Evolutionary conservation across 2,113 vertebrate genomes (phyloP).

Genomic region (Bos indicus): DNA sequence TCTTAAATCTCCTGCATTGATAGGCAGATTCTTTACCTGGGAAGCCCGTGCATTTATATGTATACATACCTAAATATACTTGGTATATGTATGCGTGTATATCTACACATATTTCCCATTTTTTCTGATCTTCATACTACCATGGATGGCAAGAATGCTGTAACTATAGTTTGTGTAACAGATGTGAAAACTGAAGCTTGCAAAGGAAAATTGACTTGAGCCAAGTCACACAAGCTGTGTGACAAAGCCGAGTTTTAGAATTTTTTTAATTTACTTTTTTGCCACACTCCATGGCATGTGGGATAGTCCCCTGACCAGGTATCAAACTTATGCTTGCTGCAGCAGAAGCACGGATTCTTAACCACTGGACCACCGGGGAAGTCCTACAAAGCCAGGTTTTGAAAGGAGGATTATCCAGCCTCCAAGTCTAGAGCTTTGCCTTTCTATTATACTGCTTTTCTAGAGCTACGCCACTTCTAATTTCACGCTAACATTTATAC

Average conservation of each 20-base stretch:
- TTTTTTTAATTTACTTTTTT: background rate
- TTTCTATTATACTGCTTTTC: background rate
- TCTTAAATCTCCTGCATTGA: background rate
- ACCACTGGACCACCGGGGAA: background rate
- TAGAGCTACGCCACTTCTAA: background rate
- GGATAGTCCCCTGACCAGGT: background rate
- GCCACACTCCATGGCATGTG: background rate
- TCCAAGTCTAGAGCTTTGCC: background rate
- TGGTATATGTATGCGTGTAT: background rate
- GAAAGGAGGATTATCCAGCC: background rate
- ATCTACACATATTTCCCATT: no score
- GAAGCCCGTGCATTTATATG: background rate
- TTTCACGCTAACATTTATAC: background rate
- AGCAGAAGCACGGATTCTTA: background rate
- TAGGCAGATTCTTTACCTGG: background rate
- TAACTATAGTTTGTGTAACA: background rate
- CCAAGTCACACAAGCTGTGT: background rate
- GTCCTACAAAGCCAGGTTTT: background rate
- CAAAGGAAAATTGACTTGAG: background rate
- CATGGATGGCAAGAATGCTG: fast-evolving
- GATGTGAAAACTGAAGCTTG: background rate
- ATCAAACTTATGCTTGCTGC: fast-evolving
- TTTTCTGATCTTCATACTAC: background rate
- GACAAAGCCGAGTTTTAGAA: background rate
- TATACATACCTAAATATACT: background rate